Evolutionary conservation across 2,113 vertebrate species (phyloP), one percentile per base, ranked within the genome.

Genomic region (Oceanodroma tethys): DNA sequence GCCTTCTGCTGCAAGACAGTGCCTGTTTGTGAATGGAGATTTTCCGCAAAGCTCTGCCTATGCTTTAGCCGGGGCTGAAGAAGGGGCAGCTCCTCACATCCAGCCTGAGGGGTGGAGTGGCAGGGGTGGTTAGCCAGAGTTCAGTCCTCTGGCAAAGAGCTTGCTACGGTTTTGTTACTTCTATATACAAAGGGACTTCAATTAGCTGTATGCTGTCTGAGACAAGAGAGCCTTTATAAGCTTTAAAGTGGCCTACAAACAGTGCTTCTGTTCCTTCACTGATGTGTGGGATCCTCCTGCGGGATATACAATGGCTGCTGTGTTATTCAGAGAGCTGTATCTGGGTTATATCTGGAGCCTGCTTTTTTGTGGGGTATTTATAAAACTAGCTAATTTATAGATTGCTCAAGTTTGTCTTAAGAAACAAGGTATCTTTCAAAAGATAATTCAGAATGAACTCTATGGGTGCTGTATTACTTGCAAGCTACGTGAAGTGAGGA

Each of bases 211-310:
- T 68, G 27, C 62, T 40, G 48, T 32, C 60, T 43, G n/a, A 93
- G 53, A 97, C 92, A 97, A 94, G 60, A 78, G 42, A 74, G 88
- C 63, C 86, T 97, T 97, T 93, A 42, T 90, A 59, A 86, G 34
- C 79, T 79, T 74, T 60, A 26, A 81, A 94, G 87, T 3, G 3
- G 63, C 36, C 66, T 71, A 92, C 55, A 87, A 86, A 92, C 14
- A 93, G 71, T 10, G 26, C 36, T 83, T 84, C 59, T 90, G 81
- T 98, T 97, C 74, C 50, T 81, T 42, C 78, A 34, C 32, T 81
- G 75, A 21, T 43, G 29, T 12, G n/a, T 23, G 74, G 83, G 59
- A 89, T 50, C 63, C 50, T 74, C 29, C 74, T 5, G 11, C 12
- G 32, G 63, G 59, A 92, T 29, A 59, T 50, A 76, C 13, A 95